These are phyloP conservation scores for Trichechus manatus DNA, from an alignment of 2,113 vertebrate genomes.

Conservation along the genomic window DNA sequence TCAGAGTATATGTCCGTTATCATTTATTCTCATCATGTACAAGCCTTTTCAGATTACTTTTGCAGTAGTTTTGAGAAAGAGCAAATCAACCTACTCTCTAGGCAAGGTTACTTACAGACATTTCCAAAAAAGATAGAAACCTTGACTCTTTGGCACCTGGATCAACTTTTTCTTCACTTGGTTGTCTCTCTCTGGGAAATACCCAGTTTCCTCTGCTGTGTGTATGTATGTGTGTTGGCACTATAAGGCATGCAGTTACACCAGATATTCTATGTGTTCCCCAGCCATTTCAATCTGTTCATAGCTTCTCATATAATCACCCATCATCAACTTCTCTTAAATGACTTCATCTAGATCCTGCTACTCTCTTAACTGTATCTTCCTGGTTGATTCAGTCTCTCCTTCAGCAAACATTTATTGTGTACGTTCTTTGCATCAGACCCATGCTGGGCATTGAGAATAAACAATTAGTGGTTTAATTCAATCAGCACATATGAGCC, in stretches of 20 bases:
- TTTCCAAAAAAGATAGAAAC: constrained; percentile 50
- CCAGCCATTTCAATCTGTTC: background rate
- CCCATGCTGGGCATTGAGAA: background rate
- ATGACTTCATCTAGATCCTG: background rate
- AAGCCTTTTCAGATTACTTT: background rate
- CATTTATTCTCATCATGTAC: background rate
- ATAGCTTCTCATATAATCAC: background rate
- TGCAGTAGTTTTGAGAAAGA: background rate
- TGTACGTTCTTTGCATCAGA: background rate
- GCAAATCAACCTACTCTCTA: background rate
- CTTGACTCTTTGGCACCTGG: background rate
- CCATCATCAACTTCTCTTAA: background rate
- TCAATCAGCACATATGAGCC: background rate
- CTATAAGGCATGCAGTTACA: background rate
- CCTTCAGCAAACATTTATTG: background rate
- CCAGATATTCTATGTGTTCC: no score
- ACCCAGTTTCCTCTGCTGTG: background rate
- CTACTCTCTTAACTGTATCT: background rate
- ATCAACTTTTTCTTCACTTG: background rate
- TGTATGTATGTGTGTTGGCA: background rate
- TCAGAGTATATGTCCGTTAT: background rate
- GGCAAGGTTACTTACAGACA: background rate
- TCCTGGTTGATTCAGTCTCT: constrained; percentile 1
- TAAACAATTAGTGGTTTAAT: background rate
- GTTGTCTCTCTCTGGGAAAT: background rate